These are phyloP conservation scores for Semnornis frantzii DNA, from an alignment of 2,113 vertebrate species.

Conservation along the genomic window DNA sequence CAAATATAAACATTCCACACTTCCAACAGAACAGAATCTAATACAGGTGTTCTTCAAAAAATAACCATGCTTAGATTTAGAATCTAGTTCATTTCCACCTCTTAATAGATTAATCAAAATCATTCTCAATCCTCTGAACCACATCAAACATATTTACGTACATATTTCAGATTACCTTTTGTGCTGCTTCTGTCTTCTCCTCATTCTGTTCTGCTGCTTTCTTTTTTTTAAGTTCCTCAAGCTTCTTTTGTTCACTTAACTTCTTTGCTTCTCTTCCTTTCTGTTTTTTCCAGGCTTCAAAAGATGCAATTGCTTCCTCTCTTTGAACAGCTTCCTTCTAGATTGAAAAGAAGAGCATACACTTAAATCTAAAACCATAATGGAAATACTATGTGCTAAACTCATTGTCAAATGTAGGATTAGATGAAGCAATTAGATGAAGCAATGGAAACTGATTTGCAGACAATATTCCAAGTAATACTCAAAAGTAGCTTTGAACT, in stretches of 20 bases:
- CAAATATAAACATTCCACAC: background rate
- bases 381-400: background rate
- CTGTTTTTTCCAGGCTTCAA: conserved; percentile 90
- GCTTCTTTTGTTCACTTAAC: conserved; percentile 76
- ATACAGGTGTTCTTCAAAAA: background rate
- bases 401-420: background rate
- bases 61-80: background rate
- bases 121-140: background rate
- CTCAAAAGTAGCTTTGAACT: background rate
- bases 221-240: conserved; percentile 73
- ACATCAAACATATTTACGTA: background rate
- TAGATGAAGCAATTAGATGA: background rate
- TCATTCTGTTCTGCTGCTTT: conserved; percentile 76
- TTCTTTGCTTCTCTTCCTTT: conserved; percentile 82
- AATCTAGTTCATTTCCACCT: background rate
- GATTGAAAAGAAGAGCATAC: background rate
- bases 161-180: conserved; percentile 71
- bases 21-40: background rate
- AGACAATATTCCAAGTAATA: background rate
- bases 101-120: background rate
- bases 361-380: background rate
- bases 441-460: background rate
- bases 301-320: conserved; percentile 85
- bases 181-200: conserved; percentile 78
- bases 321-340: conserved; percentile 79